A percentile compares a stretch with the other conserved stretches of the same genome.
Conservation (phyloP, 1,140 invertebrate genomes). For the Drosophila sturtevanti region DNA sequence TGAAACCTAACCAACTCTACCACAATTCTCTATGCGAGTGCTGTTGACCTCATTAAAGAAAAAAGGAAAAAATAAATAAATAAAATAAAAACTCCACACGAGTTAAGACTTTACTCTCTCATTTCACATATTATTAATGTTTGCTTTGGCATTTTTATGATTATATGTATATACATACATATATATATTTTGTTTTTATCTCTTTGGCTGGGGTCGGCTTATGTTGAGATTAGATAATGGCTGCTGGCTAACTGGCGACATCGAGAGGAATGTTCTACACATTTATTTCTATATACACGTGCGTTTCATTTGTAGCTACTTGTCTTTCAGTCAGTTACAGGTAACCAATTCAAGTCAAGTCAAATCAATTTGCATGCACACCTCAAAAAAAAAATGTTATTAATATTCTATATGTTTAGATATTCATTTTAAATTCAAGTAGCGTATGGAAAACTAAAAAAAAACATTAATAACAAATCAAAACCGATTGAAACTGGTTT, state of each 20-base stretch:
- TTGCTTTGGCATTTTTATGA: constrained; percentile 55
- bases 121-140: constrained; percentile 22
- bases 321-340: not conserved
- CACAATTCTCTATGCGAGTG: constrained; percentile 28
- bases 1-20: constrained; percentile 12
- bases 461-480: constrained; percentile 36
- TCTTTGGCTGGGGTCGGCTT: constrained; percentile 54
- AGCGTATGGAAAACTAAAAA: constrained; percentile 32
- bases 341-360: no score
- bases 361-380: constrained; percentile 5
- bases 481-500: constrained; percentile 51
- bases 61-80: no score
- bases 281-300: not conserved
- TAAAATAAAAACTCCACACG: constrained; percentile 4
- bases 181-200: constrained; percentile 41
- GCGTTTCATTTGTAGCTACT: not conserved
- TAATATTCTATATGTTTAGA: constrained; percentile 1
- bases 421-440: constrained; percentile 12
- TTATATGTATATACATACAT: constrained; percentile 21
- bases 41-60: constrained; percentile 65
- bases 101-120: constrained; percentile 16
- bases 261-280: constrained; percentile 1
- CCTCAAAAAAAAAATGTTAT: constrained; percentile 3
- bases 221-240: constrained; percentile 70
- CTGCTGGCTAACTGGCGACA: constrained; percentile 41